A percentile compares a stretch with the other conserved stretches of the same genome.
phyloP scores from a whole-genome alignment of 2,797 vertebrate genomes.

The Chaunax sp. region DNA sequence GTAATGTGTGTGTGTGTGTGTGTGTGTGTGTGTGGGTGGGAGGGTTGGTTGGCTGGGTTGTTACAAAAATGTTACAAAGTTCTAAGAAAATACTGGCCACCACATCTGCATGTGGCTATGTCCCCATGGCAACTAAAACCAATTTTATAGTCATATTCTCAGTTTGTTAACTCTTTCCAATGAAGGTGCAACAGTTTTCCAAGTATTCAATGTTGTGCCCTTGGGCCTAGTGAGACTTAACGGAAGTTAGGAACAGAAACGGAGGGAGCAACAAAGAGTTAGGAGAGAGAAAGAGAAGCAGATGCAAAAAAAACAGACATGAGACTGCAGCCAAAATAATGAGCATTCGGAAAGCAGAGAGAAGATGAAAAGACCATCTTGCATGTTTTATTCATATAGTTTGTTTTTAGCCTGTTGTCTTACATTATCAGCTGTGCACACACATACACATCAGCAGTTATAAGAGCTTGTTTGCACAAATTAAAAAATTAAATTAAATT shows the following conservation, averaged over 20 bases:
- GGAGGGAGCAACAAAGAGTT: slow-evolving; percentile 45
- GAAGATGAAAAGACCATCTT: slow-evolving; percentile 74
- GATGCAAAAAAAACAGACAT: slow-evolving; percentile 37
- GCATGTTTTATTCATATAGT: slow-evolving; percentile 79
- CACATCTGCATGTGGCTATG: too few relatives aligned
- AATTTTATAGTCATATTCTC: slow-evolving; percentile 17
- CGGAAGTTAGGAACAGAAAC: slow-evolving; percentile 33
- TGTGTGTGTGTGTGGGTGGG: too few relatives aligned
- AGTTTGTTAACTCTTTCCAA: slow-evolving; percentile 49
- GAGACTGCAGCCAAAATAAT: slow-evolving; percentile 69
- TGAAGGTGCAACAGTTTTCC: slow-evolving; percentile 39
- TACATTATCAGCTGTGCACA: slow-evolving; percentile 57
- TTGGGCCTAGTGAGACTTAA: slow-evolving; percentile 54
- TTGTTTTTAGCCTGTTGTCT: slow-evolving; percentile 76
- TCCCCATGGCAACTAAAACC: not conserved
- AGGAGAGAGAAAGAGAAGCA: slow-evolving; percentile 28
- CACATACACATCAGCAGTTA: slow-evolving; percentile 57
- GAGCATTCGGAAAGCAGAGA: slow-evolving; percentile 73
- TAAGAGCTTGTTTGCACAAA: slow-evolving; percentile 28
- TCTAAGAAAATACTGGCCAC: too few relatives aligned
- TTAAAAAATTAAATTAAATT: too few relatives aligned
- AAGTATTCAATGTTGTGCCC: slow-evolving; percentile 66
- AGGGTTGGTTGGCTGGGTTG: too few relatives aligned
- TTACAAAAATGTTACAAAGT: too few relatives aligned
- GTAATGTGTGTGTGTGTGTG: too few relatives aligned